Base-by-base conservation (phyloP, 2,888 invertebrate species). In the Noctua janthe region DNA sequence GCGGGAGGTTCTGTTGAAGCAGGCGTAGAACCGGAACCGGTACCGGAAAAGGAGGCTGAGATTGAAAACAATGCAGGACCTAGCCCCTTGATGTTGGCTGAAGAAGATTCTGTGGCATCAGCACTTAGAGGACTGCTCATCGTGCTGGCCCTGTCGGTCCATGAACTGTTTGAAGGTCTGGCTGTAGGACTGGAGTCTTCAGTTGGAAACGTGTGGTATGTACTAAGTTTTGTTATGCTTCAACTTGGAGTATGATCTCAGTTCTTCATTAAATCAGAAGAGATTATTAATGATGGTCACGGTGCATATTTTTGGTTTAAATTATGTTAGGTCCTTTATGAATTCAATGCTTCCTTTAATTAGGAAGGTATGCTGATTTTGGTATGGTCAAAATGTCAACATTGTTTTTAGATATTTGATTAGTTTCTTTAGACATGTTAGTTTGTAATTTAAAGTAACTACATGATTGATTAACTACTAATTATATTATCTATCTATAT, bases 161-260 rank as follows among this genome's bases (percentile, higher is more conserved):
- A 99, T 91, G 99, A 99, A 92, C 96, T 99, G 20, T 98, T 99
- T 92, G 99, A 99, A 96, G 99, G 99, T 0, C 96, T 99, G 67
- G 98, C 99, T 17, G 98, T 99, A 5, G 99, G 99, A 0, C 93
- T 99, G 84, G 98, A 98, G 92, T 95, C 97, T 13, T 97, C 98
- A 0, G 96, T 95, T n/a, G 94, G 90, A 59, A 96, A 95, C 84
- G 96, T 97, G 47, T 97, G 97, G 97, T 96, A 90, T 88, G 96
- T 93, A 62, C 11, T 11, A 20, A 29, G 10, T 47, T 70, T 11
- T n/a, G 17, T n/a, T 17, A 17, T 43, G 20, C 6, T 43, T 54
- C 15, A 71, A n/a, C 56, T n/a, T n/a, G n/a, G 43, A 51, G 20
- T 2, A 51, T 23, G 43, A 35, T 35, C 11, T 71, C 13, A 29